Percentiles rank a stretch among this genome's conserved stretches.
These are phyloP conservation scores for Enteromius afrohamiltoni DNA, from an alignment of 2,797 vertebrate species.

Conservation along the genomic window DNA sequence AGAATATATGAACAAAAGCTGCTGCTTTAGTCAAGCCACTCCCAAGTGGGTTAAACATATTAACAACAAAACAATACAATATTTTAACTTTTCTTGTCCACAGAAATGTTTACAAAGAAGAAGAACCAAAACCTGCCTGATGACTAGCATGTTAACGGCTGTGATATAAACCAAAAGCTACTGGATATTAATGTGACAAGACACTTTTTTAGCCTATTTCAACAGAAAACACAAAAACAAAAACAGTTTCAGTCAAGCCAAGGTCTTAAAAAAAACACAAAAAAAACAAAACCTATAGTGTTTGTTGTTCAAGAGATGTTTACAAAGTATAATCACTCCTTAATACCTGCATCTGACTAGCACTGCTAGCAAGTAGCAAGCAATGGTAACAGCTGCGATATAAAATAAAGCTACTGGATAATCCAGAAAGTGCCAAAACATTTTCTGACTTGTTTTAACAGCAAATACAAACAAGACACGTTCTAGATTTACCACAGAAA, in stretches of 20 bases:
- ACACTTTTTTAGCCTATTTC: background rate
- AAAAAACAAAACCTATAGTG: background rate
- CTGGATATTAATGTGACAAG: background rate
- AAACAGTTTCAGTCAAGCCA: background rate
- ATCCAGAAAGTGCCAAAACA: background rate
- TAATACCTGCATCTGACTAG: background rate
- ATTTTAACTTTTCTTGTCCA: too few species aligned
- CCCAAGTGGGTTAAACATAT: background rate
- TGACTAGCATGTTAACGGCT: background rate
- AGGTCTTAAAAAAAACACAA: background rate
- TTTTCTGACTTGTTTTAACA: background rate
- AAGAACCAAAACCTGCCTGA: background rate
- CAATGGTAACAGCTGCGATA: background rate
- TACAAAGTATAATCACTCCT: background rate
- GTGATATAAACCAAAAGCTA: background rate
- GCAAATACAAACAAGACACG: background rate
- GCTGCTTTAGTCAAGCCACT: background rate
- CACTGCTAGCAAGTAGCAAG: background rate
- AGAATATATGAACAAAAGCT: background rate
- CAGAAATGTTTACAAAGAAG: background rate
- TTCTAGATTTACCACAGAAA: background rate
- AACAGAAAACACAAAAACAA: background rate
- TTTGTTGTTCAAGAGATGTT: background rate
- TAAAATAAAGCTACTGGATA: background rate
- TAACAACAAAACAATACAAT: too few species aligned